Evolutionary conservation across 2,888 invertebrate genomes (phyloP).

Genomic region (Embidobia sp.): DNA sequence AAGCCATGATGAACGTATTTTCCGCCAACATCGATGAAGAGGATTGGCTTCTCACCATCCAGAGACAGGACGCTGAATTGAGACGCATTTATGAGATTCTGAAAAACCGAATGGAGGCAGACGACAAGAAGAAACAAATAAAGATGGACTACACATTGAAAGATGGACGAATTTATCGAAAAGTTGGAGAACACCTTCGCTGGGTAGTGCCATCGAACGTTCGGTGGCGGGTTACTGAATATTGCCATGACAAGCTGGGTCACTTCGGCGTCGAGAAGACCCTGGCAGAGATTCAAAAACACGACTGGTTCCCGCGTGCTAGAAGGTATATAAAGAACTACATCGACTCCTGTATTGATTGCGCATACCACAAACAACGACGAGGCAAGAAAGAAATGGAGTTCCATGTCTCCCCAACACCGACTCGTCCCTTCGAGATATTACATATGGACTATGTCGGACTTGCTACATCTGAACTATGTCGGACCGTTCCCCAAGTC

Average conservation of each 20-base stretch:
- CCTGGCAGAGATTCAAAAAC: background rate
- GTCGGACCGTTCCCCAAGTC: too few relatives aligned
- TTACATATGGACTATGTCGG: too few relatives aligned
- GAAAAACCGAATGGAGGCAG: too few relatives aligned
- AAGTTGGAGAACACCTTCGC: background rate
- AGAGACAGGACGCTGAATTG: constrained; percentile 16
- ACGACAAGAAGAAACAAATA: constrained; percentile 1
- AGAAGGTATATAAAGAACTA: constrained; percentile 3
- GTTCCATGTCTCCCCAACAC: too few relatives aligned
- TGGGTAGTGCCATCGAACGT: constrained; percentile 9
- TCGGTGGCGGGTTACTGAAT: constrained; percentile 8
- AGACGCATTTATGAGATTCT: background rate
- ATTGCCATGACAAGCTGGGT: constrained; percentile 12
- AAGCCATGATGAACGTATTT: constrained; percentile 12
- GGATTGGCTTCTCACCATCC: constrained; percentile 11
- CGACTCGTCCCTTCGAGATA: too few relatives aligned
- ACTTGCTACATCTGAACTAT: too few relatives aligned
- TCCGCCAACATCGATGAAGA: constrained; percentile 1
- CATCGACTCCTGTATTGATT: background rate
- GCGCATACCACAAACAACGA: too few relatives aligned
- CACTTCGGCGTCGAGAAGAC: constrained; percentile 10
- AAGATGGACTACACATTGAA: background rate
- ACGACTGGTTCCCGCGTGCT: constrained; percentile 19
- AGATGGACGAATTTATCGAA: background rate
- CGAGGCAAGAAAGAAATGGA: too few relatives aligned